A percentile compares a stretch with the other conserved stretches of the same genome.
Conservation (phyloP, 30 jellyfish, hydroid and myxozoan genomes). For the Clytia hemisphaerica region DNA sequence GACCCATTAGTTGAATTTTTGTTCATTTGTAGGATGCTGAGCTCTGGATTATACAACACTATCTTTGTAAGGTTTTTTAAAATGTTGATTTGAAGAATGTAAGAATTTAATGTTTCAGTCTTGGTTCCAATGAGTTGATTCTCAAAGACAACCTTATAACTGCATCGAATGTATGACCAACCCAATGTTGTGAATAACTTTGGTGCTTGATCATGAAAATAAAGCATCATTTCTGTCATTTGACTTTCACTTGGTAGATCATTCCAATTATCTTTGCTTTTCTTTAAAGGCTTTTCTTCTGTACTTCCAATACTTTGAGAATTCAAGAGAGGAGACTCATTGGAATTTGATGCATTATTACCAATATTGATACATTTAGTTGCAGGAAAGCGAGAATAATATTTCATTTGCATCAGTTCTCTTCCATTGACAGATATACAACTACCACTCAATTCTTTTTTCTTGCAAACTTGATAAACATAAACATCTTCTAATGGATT, state of each 20-base stretch:
- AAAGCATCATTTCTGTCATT: slow-evolving; percentile 1
- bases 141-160: slow-evolving; percentile 8
- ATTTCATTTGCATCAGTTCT: too few relatives aligned
- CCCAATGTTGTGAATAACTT: neutral
- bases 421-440: too few relatives aligned
- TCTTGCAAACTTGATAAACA: too few relatives aligned
- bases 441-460: too few relatives aligned
- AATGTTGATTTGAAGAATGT: neutral
- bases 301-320: too few relatives aligned
- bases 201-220: slow-evolving; percentile 14
- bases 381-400: too few relatives aligned
- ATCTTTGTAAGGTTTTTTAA: neutral
- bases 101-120: slow-evolving; percentile 10
- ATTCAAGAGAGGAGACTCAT: too few relatives aligned
- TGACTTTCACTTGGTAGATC: slow-evolving; percentile 2
- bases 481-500: too few relatives aligned
- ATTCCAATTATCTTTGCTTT: neutral
- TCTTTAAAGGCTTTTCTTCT: too few relatives aligned
- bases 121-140: neutral
- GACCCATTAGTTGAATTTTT: neutral
- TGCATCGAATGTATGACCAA: slow-evolving; percentile 9
- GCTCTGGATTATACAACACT: neutral
- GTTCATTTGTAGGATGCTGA: neutral
- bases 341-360: too few relatives aligned
- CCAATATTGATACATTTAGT: too few relatives aligned